Conservation (phyloP, 2,888 invertebrate genomes). For the Trissoscelio sp. region DNA sequence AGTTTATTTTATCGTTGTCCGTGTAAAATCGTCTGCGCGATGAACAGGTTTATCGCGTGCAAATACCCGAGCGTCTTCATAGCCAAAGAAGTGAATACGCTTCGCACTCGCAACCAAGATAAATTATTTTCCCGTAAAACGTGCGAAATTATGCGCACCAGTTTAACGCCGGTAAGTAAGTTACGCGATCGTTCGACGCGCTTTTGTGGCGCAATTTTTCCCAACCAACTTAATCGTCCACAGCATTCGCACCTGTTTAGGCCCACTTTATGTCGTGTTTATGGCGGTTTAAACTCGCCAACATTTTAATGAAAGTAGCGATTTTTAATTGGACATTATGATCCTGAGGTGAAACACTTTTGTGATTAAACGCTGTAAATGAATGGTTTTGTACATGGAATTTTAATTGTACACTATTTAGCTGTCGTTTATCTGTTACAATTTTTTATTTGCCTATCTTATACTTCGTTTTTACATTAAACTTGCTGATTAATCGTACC, state of each 20-base stretch:
- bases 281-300: slow-evolving; percentile 4
- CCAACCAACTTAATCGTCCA: slow-evolving; percentile 13
- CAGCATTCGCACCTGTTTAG: slow-evolving; percentile 41
- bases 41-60: slow-evolving; percentile 61
- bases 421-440: no score
- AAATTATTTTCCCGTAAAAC: slow-evolving; percentile 65
- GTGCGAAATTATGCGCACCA: slow-evolving; percentile 51
- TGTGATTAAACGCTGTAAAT: no score
- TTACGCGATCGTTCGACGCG: slow-evolving; percentile 40
- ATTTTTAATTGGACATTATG: neutral
- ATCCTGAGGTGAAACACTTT: neutral
- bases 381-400: neutral
- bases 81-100: slow-evolving; percentile 35
- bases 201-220: slow-evolving; percentile 17
- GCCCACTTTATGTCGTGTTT: slow-evolving; percentile 37
- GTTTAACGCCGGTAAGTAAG: slow-evolving; percentile 34
- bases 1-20: slow-evolving; percentile 65
- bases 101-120: slow-evolving; percentile 33
- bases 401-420: neutral
- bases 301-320: slow-evolving; percentile 12
- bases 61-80: slow-evolving; percentile 35
- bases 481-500: no score
- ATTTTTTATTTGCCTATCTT: no score
- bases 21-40: slow-evolving; percentile 55
- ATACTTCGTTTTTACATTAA: no score